Evolutionary conservation across 1,140 invertebrate genomes (phyloP).

Genomic region (Drosophila sucinea): DNA sequence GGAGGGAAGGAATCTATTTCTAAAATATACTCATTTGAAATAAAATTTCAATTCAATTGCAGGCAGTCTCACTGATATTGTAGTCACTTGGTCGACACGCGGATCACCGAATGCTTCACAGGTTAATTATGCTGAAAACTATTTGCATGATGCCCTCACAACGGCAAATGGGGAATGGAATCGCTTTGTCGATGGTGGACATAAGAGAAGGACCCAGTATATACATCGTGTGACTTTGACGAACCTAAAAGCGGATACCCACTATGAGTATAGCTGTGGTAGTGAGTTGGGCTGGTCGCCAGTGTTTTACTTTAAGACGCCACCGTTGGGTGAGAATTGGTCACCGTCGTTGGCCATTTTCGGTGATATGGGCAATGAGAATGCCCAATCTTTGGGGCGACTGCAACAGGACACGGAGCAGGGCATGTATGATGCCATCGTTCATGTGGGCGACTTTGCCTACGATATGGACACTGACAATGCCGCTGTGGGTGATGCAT

Average conservation of each 20-base stretch:
- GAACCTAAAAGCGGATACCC: conserved; percentile 85
- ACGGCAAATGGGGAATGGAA: conserved; percentile 84
- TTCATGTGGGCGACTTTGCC: conserved; percentile 98
- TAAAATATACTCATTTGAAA: too few relatives aligned
- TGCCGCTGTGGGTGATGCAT: conserved; percentile 92
- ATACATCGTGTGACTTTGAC: conserved; percentile 89
- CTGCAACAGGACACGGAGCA: conserved; percentile 91
- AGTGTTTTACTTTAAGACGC: conserved; percentile 89
- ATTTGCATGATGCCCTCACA: conserved; percentile 84
- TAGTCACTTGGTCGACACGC: conserved; percentile 96
- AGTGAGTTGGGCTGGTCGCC: conserved; percentile 91
- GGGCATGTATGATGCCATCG: conserved; percentile 92
- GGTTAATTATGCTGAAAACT: conserved; percentile 91
- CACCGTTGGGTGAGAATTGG: conserved; percentile 87
- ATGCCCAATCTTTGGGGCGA: conserved; percentile 91
- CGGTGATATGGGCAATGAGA: conserved; percentile 95
- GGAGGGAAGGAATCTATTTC: too few relatives aligned
- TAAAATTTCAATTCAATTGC: conserved; percentile 11
- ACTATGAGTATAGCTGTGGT: conserved; percentile 93
- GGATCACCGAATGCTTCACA: conserved; percentile 88
- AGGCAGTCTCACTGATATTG: conserved; percentile 88
- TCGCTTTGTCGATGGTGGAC: conserved; percentile 91
- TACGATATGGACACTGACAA: conserved; percentile 95
- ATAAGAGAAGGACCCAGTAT: conserved; percentile 87
- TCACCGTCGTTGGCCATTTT: conserved; percentile 91